Evolutionary conservation across 2,888 invertebrate genomes (phyloP).

Genomic region (Calameuta idolon): DNA sequence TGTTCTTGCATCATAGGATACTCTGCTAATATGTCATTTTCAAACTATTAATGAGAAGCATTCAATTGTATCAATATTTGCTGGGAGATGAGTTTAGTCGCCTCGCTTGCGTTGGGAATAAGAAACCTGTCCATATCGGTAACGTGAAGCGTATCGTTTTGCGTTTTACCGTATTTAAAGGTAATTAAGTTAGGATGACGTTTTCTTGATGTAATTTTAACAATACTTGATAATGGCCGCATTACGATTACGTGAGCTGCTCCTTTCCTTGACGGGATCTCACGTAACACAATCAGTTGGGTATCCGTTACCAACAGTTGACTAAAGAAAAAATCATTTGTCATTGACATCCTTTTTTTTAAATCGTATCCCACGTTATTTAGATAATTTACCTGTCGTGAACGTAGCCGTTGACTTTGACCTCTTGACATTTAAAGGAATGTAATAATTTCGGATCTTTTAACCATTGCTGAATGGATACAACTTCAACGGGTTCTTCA

Average conservation of each 20-base stretch:
- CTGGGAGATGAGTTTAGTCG: slow-evolving; percentile 89
- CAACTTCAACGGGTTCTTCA: slow-evolving; percentile 81
- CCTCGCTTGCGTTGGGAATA: slow-evolving; percentile 91
- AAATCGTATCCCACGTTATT: neutral
- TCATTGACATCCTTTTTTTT: neutral
- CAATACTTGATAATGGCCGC: slow-evolving; percentile 89
- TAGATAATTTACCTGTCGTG: slow-evolving; percentile 73
- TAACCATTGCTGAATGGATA: slow-evolving; percentile 83
- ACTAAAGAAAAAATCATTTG: slow-evolving; percentile 68
- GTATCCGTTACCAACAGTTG: slow-evolving; percentile 87
- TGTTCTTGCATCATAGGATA: too few relatives aligned
- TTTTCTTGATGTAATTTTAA: slow-evolving; percentile 97
- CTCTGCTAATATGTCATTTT: neutral
- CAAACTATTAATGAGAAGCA: slow-evolving; percentile 11
- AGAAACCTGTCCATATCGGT: slow-evolving; percentile 93
- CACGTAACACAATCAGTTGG: slow-evolving; percentile 88
- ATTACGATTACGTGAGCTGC: slow-evolving; percentile 88
- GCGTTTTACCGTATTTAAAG: slow-evolving; percentile 92
- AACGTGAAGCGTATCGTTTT: slow-evolving; percentile 83
- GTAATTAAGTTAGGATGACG: slow-evolving; percentile 96
- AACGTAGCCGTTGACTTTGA: slow-evolving; percentile 89
- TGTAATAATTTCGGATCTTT: slow-evolving; percentile 87
- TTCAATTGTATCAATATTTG: slow-evolving; percentile 81
- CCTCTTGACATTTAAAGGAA: slow-evolving; percentile 92
- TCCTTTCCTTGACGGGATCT: slow-evolving; percentile 80